Evolutionary conservation across 2,797 vertebrate species (phyloP), one percentile per base, ranked within the genome.

Genomic region (Sylvilagus floridanus): DNA sequence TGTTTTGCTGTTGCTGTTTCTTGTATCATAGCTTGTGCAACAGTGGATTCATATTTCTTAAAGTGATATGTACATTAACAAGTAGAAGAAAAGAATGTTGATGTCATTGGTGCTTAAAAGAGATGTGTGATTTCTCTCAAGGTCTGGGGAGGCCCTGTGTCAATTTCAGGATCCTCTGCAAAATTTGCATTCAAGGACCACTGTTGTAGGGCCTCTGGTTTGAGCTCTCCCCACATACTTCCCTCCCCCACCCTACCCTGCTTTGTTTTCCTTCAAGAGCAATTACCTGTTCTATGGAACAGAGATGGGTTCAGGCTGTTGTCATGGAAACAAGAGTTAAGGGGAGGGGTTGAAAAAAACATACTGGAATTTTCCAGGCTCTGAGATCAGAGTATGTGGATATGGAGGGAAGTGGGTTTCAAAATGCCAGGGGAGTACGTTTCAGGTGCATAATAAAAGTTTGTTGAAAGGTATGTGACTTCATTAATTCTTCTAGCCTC

Each of bases 251-350:
- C 79, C 2, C 50, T 52, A 28, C 17, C 62, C 47, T n/a, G 73
- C 16, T 65, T 69, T 88, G 68, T 54, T 77, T 69, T 57, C 72
- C 50, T 84, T 35, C 26, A 4, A 77, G n/a, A 91, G 65, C 37
- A 42, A 96, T 90, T 84, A 96, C 90, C 94, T 79, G 79, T 26
- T 88, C 26, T 4, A 35, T 42, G 82, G 73, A 47, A 78, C 35
- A 47, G 47, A 91, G 76, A 60, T 35, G 7, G 32, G n/a, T 68
- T 81, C 60, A 7, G 19, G 37, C 83, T 79, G 89, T 95, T 95
- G 78, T 28, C 91, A 82, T 82, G 85, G 96, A 75, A 95, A 96
- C 95, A 16, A 57, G 75, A 73, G 65, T 50, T 63, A 72, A 32
- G 65, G 26, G 42, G 54, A 57, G 37, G 22, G 52, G 35, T n/a